phyloP scores from a whole-genome alignment of 2,888 invertebrate genomes.

The Acleris literana region DNA sequence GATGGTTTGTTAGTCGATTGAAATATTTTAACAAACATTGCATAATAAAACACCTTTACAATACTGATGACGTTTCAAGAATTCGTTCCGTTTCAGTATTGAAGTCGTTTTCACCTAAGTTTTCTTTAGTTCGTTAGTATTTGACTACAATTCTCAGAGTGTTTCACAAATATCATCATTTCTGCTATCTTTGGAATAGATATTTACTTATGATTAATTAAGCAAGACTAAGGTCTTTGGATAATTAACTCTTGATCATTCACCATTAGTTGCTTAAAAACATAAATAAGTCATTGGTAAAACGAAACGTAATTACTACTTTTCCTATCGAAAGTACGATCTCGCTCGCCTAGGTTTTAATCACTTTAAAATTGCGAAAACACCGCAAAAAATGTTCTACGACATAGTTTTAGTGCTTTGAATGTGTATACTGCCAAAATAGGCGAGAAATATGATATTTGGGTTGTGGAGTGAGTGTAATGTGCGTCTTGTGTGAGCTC shows the following conservation, averaged over 20 bases:
- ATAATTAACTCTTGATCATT: not conserved
- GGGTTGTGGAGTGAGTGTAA: constrained; percentile 19
- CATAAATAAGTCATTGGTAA: not conserved
- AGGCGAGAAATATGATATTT: constrained; percentile 10
- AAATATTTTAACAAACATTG: not conserved
- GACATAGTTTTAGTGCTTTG: constrained; percentile 4
- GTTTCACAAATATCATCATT: not conserved
- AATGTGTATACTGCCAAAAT: not conserved
- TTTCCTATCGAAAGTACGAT: constrained; percentile 35
- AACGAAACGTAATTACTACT: constrained; percentile 33
- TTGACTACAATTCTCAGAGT: not conserved
- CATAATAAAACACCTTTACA: constrained; percentile 15
- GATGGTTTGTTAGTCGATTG: not conserved
- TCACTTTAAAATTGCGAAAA: constrained; percentile 29
- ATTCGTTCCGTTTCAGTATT: constrained; percentile 22
- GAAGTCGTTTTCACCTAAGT: not conserved
- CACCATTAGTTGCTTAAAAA: not conserved
- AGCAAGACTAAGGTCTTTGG: too few species aligned
- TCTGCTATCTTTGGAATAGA: not conserved
- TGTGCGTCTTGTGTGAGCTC: constrained; percentile 19
- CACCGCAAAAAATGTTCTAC: constrained; percentile 26
- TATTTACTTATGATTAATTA: not conserved
- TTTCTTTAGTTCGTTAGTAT: not conserved
- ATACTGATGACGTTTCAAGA: constrained; percentile 33
- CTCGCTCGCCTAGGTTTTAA: constrained; percentile 26